Conservation (phyloP, 2,797 vertebrate genomes). For the Pangasius larnaudii region DNA sequence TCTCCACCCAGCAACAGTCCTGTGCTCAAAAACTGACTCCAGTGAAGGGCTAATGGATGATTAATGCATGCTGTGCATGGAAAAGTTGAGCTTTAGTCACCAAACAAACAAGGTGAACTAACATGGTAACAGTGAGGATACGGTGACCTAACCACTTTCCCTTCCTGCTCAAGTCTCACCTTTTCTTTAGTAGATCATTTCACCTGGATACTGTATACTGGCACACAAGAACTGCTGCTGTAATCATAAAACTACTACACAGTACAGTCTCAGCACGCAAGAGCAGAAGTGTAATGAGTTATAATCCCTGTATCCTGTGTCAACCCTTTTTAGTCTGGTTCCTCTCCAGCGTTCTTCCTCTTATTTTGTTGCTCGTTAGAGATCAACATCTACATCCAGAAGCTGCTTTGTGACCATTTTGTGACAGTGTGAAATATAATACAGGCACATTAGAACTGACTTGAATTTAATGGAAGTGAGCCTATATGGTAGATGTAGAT, state of each 20-base stretch:
- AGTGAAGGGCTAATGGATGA: not conserved
- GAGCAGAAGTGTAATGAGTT: not conserved
- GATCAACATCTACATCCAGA: not conserved
- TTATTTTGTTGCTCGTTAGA: not conserved
- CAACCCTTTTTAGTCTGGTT: not conserved
- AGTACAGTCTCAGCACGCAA: not conserved
- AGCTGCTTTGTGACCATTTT: not conserved
- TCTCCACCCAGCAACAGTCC: not conserved
- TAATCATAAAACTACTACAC: not conserved
- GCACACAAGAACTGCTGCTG: not conserved
- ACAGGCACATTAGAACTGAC: not conserved
- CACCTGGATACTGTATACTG: not conserved
- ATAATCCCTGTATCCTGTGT: not conserved
- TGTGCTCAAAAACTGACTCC: not conserved
- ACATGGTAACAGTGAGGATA: not conserved
- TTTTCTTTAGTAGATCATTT: not conserved
- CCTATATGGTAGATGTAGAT: not conserved
- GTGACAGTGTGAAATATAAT: not conserved
- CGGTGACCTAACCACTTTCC: not conserved
- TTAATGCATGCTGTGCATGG: not conserved
- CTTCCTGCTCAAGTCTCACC: too few species aligned
- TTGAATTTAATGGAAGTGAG: not conserved
- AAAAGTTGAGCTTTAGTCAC: not conserved
- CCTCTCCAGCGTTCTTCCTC: not conserved
- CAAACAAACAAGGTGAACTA: not conserved